Evolutionary conservation across 2,797 vertebrate species (phyloP), one percentile per base, ranked within the genome.

Genomic region (Luscinia megarhynchos): DNA sequence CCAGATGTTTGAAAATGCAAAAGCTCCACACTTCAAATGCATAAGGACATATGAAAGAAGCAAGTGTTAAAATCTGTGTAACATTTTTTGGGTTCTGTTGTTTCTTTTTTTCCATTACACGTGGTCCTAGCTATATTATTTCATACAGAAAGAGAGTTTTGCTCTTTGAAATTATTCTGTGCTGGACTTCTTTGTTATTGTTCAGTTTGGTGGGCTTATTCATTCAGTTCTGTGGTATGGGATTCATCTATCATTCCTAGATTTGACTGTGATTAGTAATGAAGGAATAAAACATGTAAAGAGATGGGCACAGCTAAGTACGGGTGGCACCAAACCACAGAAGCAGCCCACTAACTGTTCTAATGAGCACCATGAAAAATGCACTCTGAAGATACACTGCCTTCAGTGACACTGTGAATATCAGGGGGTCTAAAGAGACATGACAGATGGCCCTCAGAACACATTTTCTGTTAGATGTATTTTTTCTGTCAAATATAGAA

Each of bases 321-420:
- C 29, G 63, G 27, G n/a, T 12, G n/a, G 63, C 83, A 84, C 63
- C 66, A 94, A 77, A 69, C 18, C 89, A 50, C 41, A 69, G 69
- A 30, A 68, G 75, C 5, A 61, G 46, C 20, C 32, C 66, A 20
- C 30, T 68, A 11, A 22, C 53, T 59, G 29, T 15, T 41, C 59
- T 75, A 58, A 51, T 51, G 62, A 95, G 53, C 66, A 64, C 26
- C 72, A 59, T 0, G 83, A 96, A 96, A 84, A 94, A 97, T 91
- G 90, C 82, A 88, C 59, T 78, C 87, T 69, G 81, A 87, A 94
- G 72, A 89, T 12, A 76, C 32, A 20, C 45, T 59, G 48, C 84
- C 87, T 68, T 72, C 89, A 69, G 63, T 50, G 62, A 83, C 59
- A 67, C 53, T 38, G 24, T 21, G 55, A 70, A 43, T 84, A 77